Evolutionary conservation across 2,113 vertebrate genomes (phyloP), one percentile per base, ranked within the genome.

Genomic region (Myxocyprinus asiaticus): DNA sequence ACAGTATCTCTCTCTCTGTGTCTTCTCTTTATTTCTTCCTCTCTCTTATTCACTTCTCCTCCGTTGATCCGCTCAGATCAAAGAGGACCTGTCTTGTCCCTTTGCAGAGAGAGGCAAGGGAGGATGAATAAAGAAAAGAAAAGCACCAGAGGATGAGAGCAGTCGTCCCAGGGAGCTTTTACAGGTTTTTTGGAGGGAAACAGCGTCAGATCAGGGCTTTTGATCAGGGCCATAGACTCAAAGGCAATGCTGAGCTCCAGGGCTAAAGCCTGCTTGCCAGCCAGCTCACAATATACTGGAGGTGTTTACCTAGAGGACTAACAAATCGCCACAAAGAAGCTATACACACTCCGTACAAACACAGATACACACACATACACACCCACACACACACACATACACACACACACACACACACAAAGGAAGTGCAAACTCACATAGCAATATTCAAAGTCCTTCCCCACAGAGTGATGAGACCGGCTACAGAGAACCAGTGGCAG

Each of bases 21-120:
- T 85, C 93, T 83, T 43, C 56, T 7, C 7, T 47, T 8, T 44
- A 9, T 5, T 42, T 77, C 50, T 67, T n/a, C 22, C 22, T 33
- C 22, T 33, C 56, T 67, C 66, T 58, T 67, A 86, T 82, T 84
- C 61, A 81, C 79, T 63, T 66, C 78, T 33, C 22, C 22, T 83
- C 90, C 88, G 90, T 87, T 85, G 86, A 90, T 94, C 93, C 90
- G 84, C 77, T 67, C 87, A 96, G 95, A 97, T 97, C 96, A 98
- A 98, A 98, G 95, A 89, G 87, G 91, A 94, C 88, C 79, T 88
- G 90, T 94, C 93, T 91, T 90, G 92, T 94, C 91, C 90, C 90
- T 86, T 90, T 86, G 90, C 90, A 88, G 86, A 84, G 22, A 33
- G 86, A 79, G 82, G 44, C 78, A 87, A 65, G 15, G 51, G 48